Conservation (phyloP, 2,797 vertebrate species). For the Catostomus latipinnis region DNA sequence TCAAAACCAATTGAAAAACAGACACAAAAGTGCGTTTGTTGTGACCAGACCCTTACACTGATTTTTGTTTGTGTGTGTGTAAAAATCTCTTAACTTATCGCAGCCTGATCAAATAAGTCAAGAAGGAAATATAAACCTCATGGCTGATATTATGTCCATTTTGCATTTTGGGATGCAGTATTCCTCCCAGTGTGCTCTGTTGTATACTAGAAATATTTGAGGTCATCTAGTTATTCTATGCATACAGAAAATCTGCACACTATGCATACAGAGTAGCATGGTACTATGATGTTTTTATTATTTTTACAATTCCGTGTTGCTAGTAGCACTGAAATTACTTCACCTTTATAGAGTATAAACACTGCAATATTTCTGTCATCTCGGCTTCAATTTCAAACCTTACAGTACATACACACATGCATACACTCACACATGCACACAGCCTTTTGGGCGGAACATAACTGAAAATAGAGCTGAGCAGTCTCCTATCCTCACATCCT, state of each 20-base stretch:
- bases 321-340: not conserved
- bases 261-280: not conserved
- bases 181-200: not conserved
- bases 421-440: conserved; percentile 15
- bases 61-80: no score
- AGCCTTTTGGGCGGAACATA: not conserved
- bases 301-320: not conserved
- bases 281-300: not conserved
- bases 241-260: not conserved
- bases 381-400: not conserved
- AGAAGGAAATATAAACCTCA: no score
- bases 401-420: not conserved
- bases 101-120: no score
- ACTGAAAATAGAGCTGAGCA: not conserved
- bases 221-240: not conserved
- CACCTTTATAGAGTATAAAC: conserved; percentile 9
- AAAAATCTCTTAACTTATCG: no score
- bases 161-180: not conserved
- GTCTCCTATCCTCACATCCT: conserved; percentile 39
- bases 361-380: not conserved
- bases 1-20: no score
- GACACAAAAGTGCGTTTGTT: no score
- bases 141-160: not conserved
- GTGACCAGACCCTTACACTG: no score
- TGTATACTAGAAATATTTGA: not conserved